phyloP scores from a whole-genome alignment of 2,888 invertebrate genomes.

The Tuberolachnus salignus region DNA sequence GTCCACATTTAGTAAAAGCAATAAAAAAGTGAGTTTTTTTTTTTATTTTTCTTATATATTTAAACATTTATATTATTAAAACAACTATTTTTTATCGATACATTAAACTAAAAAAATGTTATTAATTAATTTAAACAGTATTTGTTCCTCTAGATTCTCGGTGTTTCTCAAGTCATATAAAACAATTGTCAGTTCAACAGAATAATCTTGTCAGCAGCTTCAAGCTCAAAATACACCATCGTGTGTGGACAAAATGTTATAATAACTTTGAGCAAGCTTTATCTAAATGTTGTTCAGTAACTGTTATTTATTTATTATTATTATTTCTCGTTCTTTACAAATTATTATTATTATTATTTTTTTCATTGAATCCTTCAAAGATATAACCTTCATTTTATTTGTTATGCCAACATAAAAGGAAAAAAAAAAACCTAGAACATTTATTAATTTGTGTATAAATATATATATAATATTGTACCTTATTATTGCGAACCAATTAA shows the following conservation, averaged over 20 bases:
- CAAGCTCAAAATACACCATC: constrained; percentile 43
- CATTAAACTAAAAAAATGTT: not conserved
- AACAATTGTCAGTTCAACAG: constrained; percentile 44
- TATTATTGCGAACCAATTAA: constrained; percentile 4
- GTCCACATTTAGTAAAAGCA: constrained; percentile 56
- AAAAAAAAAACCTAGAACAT: constrained; percentile 34
- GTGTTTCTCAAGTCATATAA: constrained; percentile 51
- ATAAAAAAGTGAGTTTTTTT: constrained; percentile 48
- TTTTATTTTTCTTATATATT: too few species aligned
- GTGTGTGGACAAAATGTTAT: constrained; percentile 27
- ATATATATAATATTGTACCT: constrained; percentile 40
- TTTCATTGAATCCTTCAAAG: constrained; percentile 40
- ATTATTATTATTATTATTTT: constrained; percentile 52
- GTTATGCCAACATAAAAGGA: constrained; percentile 45
- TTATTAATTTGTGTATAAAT: constrained; percentile 33
- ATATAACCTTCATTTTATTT: constrained; percentile 34
- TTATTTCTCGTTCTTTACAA: constrained; percentile 54
- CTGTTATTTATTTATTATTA: constrained; percentile 56
- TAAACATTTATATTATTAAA: not conserved
- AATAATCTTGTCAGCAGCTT: constrained; percentile 43
- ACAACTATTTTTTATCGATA: not conserved
- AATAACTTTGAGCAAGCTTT: constrained; percentile 45
- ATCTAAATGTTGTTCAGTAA: constrained; percentile 53
- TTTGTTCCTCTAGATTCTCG: constrained; percentile 35
- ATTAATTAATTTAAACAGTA: not conserved